Percentiles rank a stretch among this genome's conserved stretches.
Conservation (phyloP, 1,140 invertebrate genomes). For the Propsilocerus akamusi region DNA sequence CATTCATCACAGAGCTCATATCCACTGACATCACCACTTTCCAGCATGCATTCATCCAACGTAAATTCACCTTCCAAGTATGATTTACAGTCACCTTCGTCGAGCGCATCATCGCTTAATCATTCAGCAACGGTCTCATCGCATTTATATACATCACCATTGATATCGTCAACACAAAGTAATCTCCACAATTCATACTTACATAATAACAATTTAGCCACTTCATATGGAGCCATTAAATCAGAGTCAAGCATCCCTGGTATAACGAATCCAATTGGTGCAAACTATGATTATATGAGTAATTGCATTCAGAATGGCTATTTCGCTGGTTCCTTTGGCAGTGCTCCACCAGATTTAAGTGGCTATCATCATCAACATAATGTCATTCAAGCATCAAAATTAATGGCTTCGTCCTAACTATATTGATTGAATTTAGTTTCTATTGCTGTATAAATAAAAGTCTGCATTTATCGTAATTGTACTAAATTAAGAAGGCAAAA, state of each 20-base stretch:
- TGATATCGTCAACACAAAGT: not conserved
- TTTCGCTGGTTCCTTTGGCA: conserved; percentile 10
- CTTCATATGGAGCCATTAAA: conserved; percentile 11
- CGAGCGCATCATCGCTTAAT: conserved; percentile 11
- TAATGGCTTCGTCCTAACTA: conserved; percentile 64
- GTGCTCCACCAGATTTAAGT: conserved; percentile 27
- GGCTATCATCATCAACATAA: conserved; percentile 63
- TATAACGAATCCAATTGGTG: not conserved
- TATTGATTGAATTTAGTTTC: too few species aligned
- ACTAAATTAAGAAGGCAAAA: too few species aligned
- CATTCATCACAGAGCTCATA: conserved; percentile 9
- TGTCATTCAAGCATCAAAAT: conserved; percentile 56
- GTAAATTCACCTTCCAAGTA: conserved; percentile 19
- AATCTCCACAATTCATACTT: not conserved
- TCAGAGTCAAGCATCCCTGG: conserved; percentile 17
- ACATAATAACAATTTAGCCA: conserved; percentile 5
- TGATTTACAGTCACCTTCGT: conserved; percentile 7
- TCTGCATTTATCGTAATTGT: too few species aligned
- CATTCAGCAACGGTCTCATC: conserved; percentile 21
- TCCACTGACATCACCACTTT: conserved; percentile 13
- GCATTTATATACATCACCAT: conserved; percentile 12
- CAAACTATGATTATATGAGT: conserved; percentile 23
- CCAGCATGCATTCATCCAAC: conserved; percentile 10
- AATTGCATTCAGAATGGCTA: conserved; percentile 17
- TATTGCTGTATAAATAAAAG: too few species aligned